These are phyloP conservation scores for Sinella curviseta DNA, from an alignment of 1,140 invertebrate species.

Conservation along the genomic window DNA sequence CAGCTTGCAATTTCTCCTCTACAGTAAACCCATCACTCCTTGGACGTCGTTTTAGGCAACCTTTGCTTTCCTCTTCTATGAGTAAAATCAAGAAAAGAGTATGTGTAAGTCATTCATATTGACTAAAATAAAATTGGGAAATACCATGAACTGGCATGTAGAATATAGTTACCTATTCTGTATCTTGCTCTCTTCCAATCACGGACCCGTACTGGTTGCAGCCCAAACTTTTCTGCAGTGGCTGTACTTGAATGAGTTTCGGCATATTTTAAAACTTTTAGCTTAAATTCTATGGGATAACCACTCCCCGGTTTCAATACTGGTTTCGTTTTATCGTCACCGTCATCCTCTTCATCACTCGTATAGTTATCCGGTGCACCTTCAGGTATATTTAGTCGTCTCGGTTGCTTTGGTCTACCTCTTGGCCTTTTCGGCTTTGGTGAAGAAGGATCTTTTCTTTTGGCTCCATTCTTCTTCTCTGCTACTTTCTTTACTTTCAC, in stretches of 20 bases:
- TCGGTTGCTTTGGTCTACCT: not conserved
- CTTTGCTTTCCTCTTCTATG: not conserved
- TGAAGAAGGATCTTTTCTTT: not conserved
- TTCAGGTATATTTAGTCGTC: not conserved
- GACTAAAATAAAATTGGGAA: too few relatives aligned
- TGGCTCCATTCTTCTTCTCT: not conserved
- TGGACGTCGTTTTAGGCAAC: not conserved
- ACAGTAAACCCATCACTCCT: not conserved
- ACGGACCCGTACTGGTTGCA: not conserved
- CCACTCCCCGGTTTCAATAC: not conserved
- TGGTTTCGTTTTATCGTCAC: too few relatives aligned
- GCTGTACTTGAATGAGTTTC: not conserved
- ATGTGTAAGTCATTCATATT: not conserved
- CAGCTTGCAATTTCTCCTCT: not conserved
- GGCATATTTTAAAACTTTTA: not conserved
- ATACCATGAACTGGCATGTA: too few relatives aligned
- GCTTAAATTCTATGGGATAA: not conserved
- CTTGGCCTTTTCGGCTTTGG: not conserved
- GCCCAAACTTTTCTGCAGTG: not conserved
- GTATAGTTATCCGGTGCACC: not conserved
- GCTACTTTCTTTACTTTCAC: not conserved
- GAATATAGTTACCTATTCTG: constrained; percentile 15
- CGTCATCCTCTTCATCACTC: not conserved
- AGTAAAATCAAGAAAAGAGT: not conserved
- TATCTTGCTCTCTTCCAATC: not conserved